These are phyloP conservation scores for Limnephilus rhombicus DNA, from an alignment of 2,888 invertebrate species.

Conservation along the genomic window DNA sequence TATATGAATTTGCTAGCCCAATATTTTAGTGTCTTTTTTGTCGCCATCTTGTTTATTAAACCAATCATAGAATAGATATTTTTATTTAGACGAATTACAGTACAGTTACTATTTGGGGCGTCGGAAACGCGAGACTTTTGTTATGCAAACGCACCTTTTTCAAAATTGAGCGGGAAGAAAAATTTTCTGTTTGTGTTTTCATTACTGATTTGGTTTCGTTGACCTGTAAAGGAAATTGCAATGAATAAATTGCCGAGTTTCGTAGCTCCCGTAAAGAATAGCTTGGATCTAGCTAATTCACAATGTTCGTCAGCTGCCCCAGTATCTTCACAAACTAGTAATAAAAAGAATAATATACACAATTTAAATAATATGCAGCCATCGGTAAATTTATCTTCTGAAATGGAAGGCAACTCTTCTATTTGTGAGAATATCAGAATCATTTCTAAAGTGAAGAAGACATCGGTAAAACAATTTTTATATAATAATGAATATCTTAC, in stretches of 20 bases:
- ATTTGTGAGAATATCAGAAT: neutral
- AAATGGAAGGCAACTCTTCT: neutral
- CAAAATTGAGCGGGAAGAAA: constrained; percentile 39
- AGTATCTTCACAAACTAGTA: neutral
- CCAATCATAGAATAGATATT: constrained; percentile 2
- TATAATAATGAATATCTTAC: neutral
- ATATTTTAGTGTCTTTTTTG: neutral
- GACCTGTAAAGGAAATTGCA: neutral
- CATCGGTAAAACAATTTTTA: neutral
- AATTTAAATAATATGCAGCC: neutral
- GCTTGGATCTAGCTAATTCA: neutral
- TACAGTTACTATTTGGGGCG: neutral
- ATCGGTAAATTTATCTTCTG: too few species aligned
- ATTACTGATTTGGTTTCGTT: neutral
- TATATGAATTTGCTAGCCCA: neutral
- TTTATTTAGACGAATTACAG: neutral
- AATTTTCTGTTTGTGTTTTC: neutral
- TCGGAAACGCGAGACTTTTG: neutral
- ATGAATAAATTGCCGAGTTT: constrained; percentile 43
- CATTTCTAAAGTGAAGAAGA: neutral
- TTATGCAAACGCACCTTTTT: neutral
- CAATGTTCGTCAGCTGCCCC: neutral
- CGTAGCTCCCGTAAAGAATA: constrained; percentile 48
- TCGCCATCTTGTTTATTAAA: constrained; percentile 24
- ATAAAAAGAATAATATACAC: neutral